A percentile compares a stretch with the other conserved stretches of the same genome.
Evolutionary conservation across 2,888 invertebrate genomes (phyloP).

Genomic region (Drosophila acutilabella): DNA sequence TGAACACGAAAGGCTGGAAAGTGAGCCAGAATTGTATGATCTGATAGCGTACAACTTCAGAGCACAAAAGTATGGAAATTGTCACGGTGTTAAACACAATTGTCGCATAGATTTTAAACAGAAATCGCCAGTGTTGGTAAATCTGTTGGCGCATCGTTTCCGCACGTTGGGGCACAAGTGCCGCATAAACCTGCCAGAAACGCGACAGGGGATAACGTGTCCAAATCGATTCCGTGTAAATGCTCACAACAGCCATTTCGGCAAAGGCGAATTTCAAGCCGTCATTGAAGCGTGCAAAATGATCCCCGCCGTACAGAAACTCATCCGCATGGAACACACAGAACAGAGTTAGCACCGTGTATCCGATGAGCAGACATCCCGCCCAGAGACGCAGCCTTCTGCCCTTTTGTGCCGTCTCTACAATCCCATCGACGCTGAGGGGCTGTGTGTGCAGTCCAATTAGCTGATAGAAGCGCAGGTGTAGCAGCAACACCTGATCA

Average conservation of each 20-base stretch:
- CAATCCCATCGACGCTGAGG: constrained; percentile 32
- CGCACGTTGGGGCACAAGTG: constrained; percentile 14
- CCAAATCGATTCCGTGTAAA: constrained; percentile 64
- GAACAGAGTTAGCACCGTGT: constrained; percentile 28
- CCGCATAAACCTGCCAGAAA: constrained; percentile 68
- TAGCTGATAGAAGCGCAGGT: constrained; percentile 72
- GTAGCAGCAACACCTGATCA: constrained; percentile 57
- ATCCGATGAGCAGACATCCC: constrained; percentile 43
- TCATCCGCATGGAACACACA: constrained; percentile 55
- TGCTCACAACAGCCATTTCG: constrained; percentile 63
- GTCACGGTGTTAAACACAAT: constrained; percentile 37
- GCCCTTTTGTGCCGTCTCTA: background rate
- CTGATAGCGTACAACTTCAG: constrained; percentile 41
- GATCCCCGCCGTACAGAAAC: constrained; percentile 61
- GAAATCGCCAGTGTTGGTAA: constrained; percentile 54
- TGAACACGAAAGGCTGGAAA: constrained; percentile 66
- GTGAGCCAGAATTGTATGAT: constrained; percentile 70
- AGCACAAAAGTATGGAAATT: constrained; percentile 11
- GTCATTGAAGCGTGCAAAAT: constrained; percentile 73
- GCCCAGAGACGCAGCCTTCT: constrained; percentile 56
- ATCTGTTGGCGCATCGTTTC: constrained; percentile 30
- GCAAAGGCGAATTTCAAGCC: constrained; percentile 62
- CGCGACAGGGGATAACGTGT: constrained; percentile 35
- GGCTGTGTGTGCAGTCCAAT: constrained; percentile 72
- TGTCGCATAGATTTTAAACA: constrained; percentile 56